Base-by-base conservation (phyloP, 2,113 vertebrate genomes). In the Jaculus jaculus region DNA sequence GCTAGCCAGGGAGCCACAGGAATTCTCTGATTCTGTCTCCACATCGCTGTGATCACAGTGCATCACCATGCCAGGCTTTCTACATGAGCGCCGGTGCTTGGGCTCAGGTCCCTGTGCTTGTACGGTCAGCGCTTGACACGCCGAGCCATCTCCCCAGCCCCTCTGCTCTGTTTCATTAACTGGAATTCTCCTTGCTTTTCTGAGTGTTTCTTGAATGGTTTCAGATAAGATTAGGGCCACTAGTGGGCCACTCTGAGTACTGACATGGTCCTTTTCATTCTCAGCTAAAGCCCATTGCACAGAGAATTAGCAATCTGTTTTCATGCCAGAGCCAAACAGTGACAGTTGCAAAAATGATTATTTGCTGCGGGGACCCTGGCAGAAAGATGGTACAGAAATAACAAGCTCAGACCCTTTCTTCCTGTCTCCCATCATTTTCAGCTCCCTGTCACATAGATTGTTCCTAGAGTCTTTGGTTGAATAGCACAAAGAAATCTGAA, bases 291-390 rank as follows among this genome's bases (percentile, higher is more conserved):
- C 87, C 61, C 87, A 73, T 93, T 97, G 82, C 18, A 20, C 66
- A 84, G 85, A 96, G 73, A 95, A 94, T 96, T 94, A 96, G 91
- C 95, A 96, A 80, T 96, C 92, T 95, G 61, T 92, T 95, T 96
- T 69, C 79, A 73, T 68, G 92, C 74, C 89, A 97, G 95, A 96
- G 85, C 97, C 92, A 96, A 96, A 91, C 51, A 92, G 68, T 94
- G 92, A 95, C 96, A 97, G 97, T 97, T 96, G 79, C 84, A 97
- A 92, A 96, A 97, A 96, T 96, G 96, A 97, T 68, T 97, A 97
- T 96, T 97, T 98, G 96, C 96, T 97, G 37, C 74, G n/a, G 94
- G 96, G 54, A 82, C 39, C 37, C 84, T 97, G 94, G 92, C 92
- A 97, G 96, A 95, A 96, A 97, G 97, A 96, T 68, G 83, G 87